A percentile compares a stretch with the other conserved stretches of the same genome.
Conservation (phyloP, 2,888 invertebrate species). For the Hermaeophaga mercurialis region DNA sequence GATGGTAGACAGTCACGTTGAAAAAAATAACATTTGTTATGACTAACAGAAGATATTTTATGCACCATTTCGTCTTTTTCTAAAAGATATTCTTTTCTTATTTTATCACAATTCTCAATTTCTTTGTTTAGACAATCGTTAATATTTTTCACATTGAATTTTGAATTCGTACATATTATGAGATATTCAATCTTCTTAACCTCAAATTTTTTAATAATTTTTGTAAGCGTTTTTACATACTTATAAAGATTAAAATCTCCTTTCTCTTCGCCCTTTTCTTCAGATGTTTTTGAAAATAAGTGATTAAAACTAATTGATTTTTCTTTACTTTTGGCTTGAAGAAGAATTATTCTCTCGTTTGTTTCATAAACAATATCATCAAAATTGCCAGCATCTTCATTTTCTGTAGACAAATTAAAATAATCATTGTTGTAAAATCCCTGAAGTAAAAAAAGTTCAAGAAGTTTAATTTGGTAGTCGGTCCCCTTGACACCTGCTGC, state of each 20-base stretch:
- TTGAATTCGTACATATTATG: constrained; percentile 4
- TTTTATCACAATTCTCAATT: too few species aligned
- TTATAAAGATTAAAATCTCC: constrained; percentile 8
- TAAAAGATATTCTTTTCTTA: neutral
- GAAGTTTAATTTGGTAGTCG: constrained; percentile 11
- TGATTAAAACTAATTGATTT: neutral
- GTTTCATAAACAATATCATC: constrained; percentile 10
- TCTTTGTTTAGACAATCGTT: neutral
- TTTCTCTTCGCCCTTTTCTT: neutral
- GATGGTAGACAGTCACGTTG: neutral
- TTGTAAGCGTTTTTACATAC: neutral
- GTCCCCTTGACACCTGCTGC: neutral
- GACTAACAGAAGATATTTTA: neutral
- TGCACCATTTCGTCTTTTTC: neutral
- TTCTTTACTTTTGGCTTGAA: constrained; percentile 8
- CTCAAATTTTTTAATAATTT: too few species aligned
- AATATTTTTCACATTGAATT: neutral
- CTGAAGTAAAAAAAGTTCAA: neutral
- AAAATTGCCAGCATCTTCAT: constrained; percentile 1
- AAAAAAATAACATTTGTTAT: neutral
- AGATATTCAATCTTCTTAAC: neutral
- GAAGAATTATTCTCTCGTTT: neutral
- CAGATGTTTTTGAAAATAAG: neutral
- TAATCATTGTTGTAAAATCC: neutral
- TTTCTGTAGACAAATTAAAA: constrained; percentile 7